Conservation (phyloP, 23 tunicate genomes). For the Halocynthia roretzi region DNA sequence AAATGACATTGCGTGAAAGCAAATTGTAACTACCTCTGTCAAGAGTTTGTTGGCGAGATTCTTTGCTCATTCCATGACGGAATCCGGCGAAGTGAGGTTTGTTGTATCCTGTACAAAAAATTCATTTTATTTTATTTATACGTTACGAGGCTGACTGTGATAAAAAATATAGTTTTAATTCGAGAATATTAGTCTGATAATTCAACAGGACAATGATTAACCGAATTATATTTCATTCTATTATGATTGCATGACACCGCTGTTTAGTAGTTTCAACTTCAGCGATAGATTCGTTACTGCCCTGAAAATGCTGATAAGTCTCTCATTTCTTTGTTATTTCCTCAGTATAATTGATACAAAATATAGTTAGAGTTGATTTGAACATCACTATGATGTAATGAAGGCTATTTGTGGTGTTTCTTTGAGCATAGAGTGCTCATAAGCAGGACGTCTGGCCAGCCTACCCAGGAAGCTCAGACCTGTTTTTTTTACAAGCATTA, state of each 20-base stretch:
- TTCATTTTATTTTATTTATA: background rate
- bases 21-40: constrained; percentile 36
- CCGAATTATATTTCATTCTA: constrained; percentile 61
- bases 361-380: too few relatives aligned
- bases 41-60: constrained; percentile 65
- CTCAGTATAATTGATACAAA: background rate
- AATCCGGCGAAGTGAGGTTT: constrained; percentile 75
- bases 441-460: too few relatives aligned
- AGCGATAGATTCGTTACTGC: too few relatives aligned
- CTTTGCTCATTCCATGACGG: constrained; percentile 70
- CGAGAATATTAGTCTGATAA: background rate
- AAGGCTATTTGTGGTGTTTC: too few relatives aligned
- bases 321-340: background rate
- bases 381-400: background rate
- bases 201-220: constrained; percentile 47
- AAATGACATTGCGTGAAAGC: too few relatives aligned
- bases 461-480: too few relatives aligned
- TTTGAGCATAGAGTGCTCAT: too few relatives aligned
- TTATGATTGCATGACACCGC: constrained; percentile 56
- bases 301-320: too few relatives aligned
- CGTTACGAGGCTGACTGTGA: too few relatives aligned
- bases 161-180: background rate
- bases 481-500: too few relatives aligned
- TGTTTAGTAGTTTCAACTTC: constrained; percentile 66
- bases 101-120: constrained; percentile 55